These are phyloP conservation scores for Dendronephthya gigantea DNA, from an alignment of 64 coral and sea anemone species.

Conservation along the genomic window DNA sequence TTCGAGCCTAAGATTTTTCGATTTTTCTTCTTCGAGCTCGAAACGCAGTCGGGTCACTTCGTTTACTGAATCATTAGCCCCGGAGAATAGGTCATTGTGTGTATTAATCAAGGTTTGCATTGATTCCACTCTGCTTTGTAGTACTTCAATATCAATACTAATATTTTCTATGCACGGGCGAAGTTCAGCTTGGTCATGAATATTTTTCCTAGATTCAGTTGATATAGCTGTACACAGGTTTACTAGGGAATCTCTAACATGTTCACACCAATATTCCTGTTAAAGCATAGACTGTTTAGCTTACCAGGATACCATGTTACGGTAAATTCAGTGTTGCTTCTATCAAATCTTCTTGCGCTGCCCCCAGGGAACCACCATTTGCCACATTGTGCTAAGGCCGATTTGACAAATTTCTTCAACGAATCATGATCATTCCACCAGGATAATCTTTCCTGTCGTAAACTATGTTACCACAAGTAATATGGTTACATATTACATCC, in stretches of 20 bases:
- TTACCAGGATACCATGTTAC: neutral
- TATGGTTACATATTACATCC: neutral
- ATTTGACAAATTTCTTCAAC: neutral
- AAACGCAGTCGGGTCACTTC: neutral
- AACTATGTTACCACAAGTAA: neutral
- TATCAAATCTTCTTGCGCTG: neutral
- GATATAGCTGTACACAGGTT: conserved; percentile 4
- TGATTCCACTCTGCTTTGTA: neutral
- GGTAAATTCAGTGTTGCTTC: neutral
- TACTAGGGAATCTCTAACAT: neutral
- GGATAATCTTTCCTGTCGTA: neutral
- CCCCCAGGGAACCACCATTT: neutral
- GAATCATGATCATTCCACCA: neutral
- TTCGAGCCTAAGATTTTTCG: neutral
- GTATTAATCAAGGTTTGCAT: conserved; percentile 5
- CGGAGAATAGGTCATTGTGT: neutral
- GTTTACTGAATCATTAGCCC: neutral
- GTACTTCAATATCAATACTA: neutral
- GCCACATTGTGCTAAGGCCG: neutral
- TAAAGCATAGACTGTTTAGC: neutral
- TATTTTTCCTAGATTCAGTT: neutral
- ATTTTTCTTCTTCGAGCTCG: neutral
- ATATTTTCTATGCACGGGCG: neutral
- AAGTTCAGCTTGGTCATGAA: neutral
- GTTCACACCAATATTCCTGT: neutral